Base-by-base conservation (phyloP, 2,797 vertebrate species). In the Toxotes lorentzi region DNA sequence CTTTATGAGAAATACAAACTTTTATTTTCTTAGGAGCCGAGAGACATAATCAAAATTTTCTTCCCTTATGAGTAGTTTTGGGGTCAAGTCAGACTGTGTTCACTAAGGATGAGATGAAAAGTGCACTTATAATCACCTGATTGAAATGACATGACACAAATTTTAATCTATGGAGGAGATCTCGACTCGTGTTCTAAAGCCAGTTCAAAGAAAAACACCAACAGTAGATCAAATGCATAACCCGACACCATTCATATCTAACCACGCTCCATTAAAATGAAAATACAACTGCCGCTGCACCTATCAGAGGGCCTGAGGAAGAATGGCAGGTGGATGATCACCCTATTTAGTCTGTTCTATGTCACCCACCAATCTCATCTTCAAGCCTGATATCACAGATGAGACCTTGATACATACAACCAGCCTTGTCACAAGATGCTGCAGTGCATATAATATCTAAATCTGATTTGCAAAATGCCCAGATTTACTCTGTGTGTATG, bases 401-500 rank as follows among this genome's bases (percentile, higher is more conserved):
- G 73, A 68, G 58, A 64, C 57, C 19, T 32, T 23, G 85, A 89
- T 84, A 76, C 63, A 89, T 84, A 76, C 63, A 73, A 79, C 48
- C 48, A 48, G 77, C 65, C 70, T 51, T 67, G 81, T 87, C 79
- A 81, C 62, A 88, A 64, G 57, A 70, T 2, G 48, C 40, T 0
- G 30, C 23, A 10, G 69, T 10, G 38, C 51, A 73, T 59, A 70
- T 68, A 75, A 78, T 79, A 90, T 87, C 82, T 75, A 73, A 80
- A 80, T 91, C 78, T 78, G 80, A 83, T 89, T 85, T 85, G 70
- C 70, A 82, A 82, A 86, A 67, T 41, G 54, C 43, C 10, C 75
- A n/a, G 48, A 79, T 81, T 73, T 59, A 59, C 30, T 67, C 54
- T 38, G 32, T 43, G 23, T 62, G 19, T 32, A n/a, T 73, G 81